A percentile compares a stretch with the other conserved stretches of the same genome.
Evolutionary conservation across 2,797 vertebrate genomes (phyloP).

Genomic region (Sebastes baramenuke): DNA sequence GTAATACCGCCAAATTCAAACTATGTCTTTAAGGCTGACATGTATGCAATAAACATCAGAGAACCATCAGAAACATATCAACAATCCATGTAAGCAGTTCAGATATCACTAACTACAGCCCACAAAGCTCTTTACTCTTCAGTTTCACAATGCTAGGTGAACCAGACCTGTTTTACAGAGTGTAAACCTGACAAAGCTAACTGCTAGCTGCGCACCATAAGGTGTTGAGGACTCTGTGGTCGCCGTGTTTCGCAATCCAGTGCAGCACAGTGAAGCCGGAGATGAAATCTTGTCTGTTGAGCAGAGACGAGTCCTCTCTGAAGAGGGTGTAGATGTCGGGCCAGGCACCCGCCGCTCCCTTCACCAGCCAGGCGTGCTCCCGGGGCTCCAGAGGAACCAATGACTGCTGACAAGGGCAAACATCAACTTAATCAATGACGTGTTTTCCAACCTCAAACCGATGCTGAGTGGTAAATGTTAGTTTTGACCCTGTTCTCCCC

Average conservation of each 20-base stretch:
- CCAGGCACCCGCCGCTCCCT: slow-evolving; percentile 87
- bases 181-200: no score
- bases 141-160: background rate
- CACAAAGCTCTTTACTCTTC: background rate
- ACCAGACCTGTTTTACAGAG: background rate
- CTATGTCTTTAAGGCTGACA: background rate
- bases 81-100: background rate
- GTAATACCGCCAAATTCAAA: background rate
- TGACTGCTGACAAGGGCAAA: slow-evolving; percentile 34
- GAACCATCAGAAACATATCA: background rate
- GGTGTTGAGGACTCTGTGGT: slow-evolving; percentile 87
- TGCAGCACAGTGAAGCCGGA: slow-evolving; percentile 92
- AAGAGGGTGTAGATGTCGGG: slow-evolving; percentile 85
- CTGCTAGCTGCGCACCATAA: slow-evolving; percentile 67
- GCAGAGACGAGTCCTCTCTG: slow-evolving; percentile 86
- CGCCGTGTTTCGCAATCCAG: slow-evolving; percentile 95
- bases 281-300: slow-evolving; percentile 89
- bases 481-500: background rate
- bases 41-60: background rate
- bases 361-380: slow-evolving; percentile 92
- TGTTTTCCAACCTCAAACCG: no score
- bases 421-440: background rate
- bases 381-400: slow-evolving; percentile 84
- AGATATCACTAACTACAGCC: background rate
- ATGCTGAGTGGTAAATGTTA: background rate